Conservation (phyloP, 2,797 vertebrate genomes). For the Tragopan temminckii region DNA sequence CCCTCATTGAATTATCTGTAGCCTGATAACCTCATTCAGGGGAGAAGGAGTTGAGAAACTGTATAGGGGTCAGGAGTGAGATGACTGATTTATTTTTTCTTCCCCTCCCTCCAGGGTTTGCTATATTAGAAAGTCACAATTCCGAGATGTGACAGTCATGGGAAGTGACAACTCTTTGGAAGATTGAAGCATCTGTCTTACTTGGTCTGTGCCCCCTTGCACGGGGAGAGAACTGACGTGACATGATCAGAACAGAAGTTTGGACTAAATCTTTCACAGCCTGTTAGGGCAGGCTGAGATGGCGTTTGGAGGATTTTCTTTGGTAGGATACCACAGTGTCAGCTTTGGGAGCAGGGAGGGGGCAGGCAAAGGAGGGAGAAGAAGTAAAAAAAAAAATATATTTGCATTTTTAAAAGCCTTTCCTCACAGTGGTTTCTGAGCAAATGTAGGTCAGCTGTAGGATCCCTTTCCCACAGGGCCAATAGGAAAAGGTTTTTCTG, state of each 20-base stretch:
- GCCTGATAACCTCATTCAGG: neutral
- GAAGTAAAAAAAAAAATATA: neutral
- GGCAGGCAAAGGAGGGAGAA: neutral
- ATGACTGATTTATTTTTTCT: neutral
- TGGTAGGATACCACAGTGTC: neutral
- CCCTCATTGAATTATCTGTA: neutral
- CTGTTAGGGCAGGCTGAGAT: constrained; percentile 62
- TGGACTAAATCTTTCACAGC: constrained; percentile 81
- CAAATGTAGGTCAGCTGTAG: constrained; percentile 39
- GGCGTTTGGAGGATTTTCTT: neutral
- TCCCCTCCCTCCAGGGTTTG: constrained; percentile 33
- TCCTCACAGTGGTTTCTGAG: neutral
- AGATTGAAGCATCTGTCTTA: constrained; percentile 68
- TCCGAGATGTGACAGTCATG: constrained; percentile 49
- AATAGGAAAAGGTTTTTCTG: neutral
- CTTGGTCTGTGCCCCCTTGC: constrained; percentile 16
- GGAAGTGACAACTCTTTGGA: constrained; percentile 52
- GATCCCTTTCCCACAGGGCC: constrained; percentile 4
- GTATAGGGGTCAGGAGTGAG: neutral
- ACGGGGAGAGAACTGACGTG: constrained; percentile 8
- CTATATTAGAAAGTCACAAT: constrained; percentile 43
- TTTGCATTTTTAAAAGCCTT: constrained; percentile 17
- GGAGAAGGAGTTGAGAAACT: neutral
- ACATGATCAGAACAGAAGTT: constrained; percentile 74
- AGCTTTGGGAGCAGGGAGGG: neutral